Conservation (phyloP, 2,113 vertebrate species). For the Neotoma lepida region DNA sequence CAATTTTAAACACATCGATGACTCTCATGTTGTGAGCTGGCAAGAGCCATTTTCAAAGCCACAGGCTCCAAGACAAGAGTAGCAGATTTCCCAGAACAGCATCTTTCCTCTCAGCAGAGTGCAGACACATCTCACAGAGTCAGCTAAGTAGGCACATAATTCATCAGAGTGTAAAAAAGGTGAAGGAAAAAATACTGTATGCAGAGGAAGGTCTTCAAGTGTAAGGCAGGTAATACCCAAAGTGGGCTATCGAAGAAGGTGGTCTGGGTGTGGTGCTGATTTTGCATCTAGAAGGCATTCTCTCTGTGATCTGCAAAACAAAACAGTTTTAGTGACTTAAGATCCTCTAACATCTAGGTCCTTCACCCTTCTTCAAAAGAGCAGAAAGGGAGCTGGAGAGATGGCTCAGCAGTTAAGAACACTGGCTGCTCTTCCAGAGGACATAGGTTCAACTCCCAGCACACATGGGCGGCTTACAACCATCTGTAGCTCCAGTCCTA, state of each 20-base stretch:
- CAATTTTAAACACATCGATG: not conserved
- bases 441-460: not conserved
- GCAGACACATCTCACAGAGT: constrained; percentile 49
- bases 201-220: constrained; percentile 67
- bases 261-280: constrained; percentile 70
- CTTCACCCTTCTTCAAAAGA: not conserved
- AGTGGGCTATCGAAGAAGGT: constrained; percentile 65
- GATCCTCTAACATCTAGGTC: not conserved
- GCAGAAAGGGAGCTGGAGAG: not conserved
- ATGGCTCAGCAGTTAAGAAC: not conserved
- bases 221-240: constrained; percentile 75
- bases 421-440: not conserved
- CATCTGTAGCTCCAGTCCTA: not conserved
- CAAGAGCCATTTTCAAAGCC: constrained; percentile 45
- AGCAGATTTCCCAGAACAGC: constrained; percentile 24
- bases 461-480: not conserved
- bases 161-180: constrained; percentile 59
- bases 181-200: constrained; percentile 59
- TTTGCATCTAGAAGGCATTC: constrained; percentile 76
- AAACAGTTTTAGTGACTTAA: constrained; percentile 76
- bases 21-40: constrained; percentile 2
- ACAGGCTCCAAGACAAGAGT: constrained; percentile 18
- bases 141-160: constrained; percentile 60
- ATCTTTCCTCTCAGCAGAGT: constrained; percentile 52
- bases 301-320: constrained; percentile 86